These are phyloP conservation scores for Drosophila anceps DNA, from an alignment of 2,888 invertebrate genomes.

Conservation along the genomic window DNA sequence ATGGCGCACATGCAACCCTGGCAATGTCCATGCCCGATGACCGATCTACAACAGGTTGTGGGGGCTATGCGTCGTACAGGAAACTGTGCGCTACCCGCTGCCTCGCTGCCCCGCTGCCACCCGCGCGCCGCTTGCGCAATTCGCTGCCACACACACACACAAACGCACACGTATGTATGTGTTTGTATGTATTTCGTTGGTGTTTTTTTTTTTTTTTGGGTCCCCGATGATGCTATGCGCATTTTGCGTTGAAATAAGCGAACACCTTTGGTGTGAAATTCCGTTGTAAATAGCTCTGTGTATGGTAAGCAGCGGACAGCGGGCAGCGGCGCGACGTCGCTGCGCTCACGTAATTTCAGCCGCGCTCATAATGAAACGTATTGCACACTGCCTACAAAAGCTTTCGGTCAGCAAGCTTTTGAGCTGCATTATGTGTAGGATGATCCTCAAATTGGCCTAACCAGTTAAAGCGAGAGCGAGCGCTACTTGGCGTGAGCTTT, in stretches of 20 bases:
- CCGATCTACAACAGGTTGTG: conserved; percentile 59
- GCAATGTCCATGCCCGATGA: conserved; percentile 58
- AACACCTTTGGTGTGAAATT: conserved; percentile 69
- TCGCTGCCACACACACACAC: conserved; percentile 30
- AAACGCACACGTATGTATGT: neutral
- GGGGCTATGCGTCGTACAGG: conserved; percentile 50
- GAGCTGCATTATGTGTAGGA: conserved; percentile 11
- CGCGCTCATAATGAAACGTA: conserved; percentile 9
- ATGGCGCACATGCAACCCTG: conserved; percentile 59
- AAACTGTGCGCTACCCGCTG: conserved; percentile 32
- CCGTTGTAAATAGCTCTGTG: conserved; percentile 63
- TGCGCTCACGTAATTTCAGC: conserved; percentile 27
- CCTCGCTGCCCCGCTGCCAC: neutral
- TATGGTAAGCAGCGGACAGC: conserved; percentile 10
- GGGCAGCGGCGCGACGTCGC: neutral
- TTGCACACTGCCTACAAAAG: conserved; percentile 18
- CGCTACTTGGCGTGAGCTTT: conserved; percentile 32
- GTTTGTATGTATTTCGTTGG: conserved; percentile 11
- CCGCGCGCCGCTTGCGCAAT: conserved; percentile 46
- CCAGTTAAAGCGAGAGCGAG: neutral
- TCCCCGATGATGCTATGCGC: conserved; percentile 57
- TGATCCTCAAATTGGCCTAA: conserved; percentile 20
- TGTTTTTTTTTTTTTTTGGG: conserved; percentile 54
- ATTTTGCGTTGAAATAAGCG: conserved; percentile 63
- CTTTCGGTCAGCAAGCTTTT: conserved; percentile 33